Evolutionary conservation across 2,113 vertebrate species (phyloP).

Genomic region (Speoplatyrhinus poulsoni): DNA sequence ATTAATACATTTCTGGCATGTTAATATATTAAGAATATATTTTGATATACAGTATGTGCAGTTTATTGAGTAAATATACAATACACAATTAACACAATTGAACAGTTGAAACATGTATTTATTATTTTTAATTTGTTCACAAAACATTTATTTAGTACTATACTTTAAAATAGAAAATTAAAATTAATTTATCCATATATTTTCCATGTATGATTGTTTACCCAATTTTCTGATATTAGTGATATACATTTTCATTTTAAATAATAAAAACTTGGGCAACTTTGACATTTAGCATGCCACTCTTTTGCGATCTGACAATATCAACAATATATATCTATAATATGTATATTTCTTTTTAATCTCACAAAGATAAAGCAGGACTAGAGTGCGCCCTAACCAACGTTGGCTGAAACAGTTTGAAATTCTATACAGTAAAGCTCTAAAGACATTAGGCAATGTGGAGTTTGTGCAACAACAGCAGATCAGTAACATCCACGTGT

Average conservation of each 20-base stretch:
- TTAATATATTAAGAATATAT: too few relatives aligned
- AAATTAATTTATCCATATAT: constrained; percentile 8
- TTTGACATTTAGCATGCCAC: constrained; percentile 9
- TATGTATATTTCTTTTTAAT: neutral
- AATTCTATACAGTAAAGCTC: constrained; percentile 13
- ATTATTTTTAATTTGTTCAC: constrained; percentile 88
- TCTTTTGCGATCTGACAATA: neutral
- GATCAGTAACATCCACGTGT: constrained; percentile 12
- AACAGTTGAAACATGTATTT: constrained; percentile 74
- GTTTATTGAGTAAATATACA: neutral
- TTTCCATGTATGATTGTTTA: too few relatives aligned
- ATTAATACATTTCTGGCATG: too few relatives aligned
- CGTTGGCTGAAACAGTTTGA: constrained; percentile 8
- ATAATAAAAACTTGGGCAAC: neutral
- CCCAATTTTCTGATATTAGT: constrained; percentile 8
- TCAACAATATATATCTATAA: too few relatives aligned
- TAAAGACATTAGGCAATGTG: constrained; percentile 37
- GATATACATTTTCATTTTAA: constrained; percentile 27
- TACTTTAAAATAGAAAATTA: constrained; percentile 49
- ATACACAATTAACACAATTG: constrained; percentile 28
- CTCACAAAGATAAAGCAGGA: neutral
- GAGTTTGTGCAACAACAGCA: constrained; percentile 19
- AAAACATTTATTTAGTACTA: constrained; percentile 73
- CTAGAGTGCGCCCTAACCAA: constrained; percentile 18
- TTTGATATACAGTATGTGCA: too few relatives aligned